phyloP scores from a whole-genome alignment of 2,888 invertebrate genomes.

The Ochropleura plecta region DNA sequence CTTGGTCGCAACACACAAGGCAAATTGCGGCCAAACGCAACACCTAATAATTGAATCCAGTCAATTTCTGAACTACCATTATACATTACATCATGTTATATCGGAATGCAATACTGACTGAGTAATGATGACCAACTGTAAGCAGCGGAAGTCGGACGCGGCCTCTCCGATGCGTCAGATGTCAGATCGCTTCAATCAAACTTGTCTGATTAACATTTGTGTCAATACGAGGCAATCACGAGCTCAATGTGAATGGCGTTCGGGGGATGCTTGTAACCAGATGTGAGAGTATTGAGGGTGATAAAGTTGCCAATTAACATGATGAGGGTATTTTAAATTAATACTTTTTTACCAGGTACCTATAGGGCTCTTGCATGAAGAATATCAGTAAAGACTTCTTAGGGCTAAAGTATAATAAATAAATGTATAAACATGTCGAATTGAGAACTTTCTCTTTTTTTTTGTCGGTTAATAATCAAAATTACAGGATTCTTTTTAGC shows the following conservation, averaged over 20 bases:
- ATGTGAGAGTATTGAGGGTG: neutral
- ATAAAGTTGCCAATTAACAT: neutral
- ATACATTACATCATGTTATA: neutral
- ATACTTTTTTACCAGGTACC: neutral
- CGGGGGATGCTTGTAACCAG: too few species aligned
- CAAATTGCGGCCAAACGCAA: too few species aligned
- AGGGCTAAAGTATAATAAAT: neutral
- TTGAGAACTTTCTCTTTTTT: too few species aligned
- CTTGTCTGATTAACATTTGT: slow-evolving; percentile 36
- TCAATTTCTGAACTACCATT: slow-evolving; percentile 12
- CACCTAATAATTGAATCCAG: neutral
- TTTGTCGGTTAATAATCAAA: neutral
- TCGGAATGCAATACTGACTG: slow-evolving; percentile 20
- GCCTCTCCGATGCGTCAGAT: slow-evolving; percentile 22
- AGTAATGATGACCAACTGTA: slow-evolving; percentile 27
- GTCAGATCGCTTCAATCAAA: slow-evolving; percentile 27
- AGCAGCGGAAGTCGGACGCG: slow-evolving; percentile 12
- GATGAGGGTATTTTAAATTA: neutral
- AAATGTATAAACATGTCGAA: too few species aligned
- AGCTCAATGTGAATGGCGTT: neutral
- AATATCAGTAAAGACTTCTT: neutral
- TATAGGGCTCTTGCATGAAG: neutral
- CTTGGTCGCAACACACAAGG: too few species aligned
- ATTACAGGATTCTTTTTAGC: neutral
- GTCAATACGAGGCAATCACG: slow-evolving; percentile 28